Conservation (phyloP, 2,888 invertebrate species). For the Dynastes hyllus region DNA sequence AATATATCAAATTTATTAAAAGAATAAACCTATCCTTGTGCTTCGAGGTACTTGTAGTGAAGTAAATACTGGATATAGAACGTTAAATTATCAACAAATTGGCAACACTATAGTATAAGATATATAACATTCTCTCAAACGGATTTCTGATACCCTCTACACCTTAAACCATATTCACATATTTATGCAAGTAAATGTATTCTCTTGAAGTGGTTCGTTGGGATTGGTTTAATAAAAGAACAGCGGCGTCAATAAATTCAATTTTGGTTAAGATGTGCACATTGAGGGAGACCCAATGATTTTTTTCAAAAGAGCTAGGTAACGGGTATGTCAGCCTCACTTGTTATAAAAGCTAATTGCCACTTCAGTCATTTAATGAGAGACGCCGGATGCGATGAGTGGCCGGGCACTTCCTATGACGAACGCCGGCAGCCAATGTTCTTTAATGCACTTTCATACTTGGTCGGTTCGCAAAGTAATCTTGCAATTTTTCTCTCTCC, state of each 20-base stretch:
- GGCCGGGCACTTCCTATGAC: conserved; percentile 58
- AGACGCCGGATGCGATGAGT: conserved; percentile 64
- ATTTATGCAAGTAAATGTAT: background rate
- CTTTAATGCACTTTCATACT: conserved; percentile 61
- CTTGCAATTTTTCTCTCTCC: conserved; percentile 55
- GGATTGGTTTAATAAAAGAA: conserved; percentile 10
- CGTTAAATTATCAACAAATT: too few species aligned
- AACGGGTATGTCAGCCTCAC: conserved; percentile 62
- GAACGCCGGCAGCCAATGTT: conserved; percentile 57
- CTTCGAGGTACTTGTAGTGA: too few species aligned
- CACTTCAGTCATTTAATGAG: conserved; percentile 70
- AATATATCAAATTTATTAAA: too few species aligned
- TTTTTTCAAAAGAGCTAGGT: conserved; percentile 49
- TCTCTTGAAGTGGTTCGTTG: conserved; percentile 17
- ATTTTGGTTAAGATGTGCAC: conserved; percentile 40
- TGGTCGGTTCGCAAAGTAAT: conserved; percentile 57
- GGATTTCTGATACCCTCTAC: too few species aligned
- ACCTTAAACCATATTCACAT: too few species aligned
- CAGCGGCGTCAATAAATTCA: conserved; percentile 22
- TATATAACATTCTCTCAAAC: too few species aligned
- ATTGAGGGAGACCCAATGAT: conserved; percentile 32
- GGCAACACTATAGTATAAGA: too few species aligned
- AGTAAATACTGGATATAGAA: too few species aligned
- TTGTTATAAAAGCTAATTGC: conserved; percentile 70
- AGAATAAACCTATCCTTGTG: too few species aligned